Evolutionary conservation across 2,888 invertebrate species (phyloP).

Genomic region (Alcis repandata): DNA sequence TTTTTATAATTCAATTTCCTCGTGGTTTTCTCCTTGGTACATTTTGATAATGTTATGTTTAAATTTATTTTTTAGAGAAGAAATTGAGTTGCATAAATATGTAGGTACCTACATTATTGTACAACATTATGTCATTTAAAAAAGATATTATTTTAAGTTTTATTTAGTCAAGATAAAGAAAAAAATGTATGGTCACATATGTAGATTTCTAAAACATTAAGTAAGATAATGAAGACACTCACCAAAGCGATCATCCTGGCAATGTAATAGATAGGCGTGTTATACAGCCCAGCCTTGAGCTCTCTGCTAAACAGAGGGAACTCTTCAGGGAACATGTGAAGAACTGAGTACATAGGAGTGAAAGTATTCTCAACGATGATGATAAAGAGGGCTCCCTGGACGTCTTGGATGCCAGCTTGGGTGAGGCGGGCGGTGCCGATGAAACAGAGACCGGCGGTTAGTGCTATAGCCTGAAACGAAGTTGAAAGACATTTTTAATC

Average conservation of each 20-base stretch:
- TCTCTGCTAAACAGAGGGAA: constrained; percentile 94
- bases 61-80: too few species aligned
- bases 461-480: constrained; percentile 86
- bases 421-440: constrained; percentile 90
- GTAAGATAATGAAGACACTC: constrained; percentile 39
- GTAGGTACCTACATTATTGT: too few species aligned
- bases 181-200: too few species aligned
- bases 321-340: constrained; percentile 93
- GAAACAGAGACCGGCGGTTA: constrained; percentile 95
- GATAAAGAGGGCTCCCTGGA: constrained; percentile 95
- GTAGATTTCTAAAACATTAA: background rate
- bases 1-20: too few species aligned
- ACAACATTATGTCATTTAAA: too few species aligned
- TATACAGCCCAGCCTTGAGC: constrained; percentile 93
- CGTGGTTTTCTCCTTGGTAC: too few species aligned
- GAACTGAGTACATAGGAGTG: constrained; percentile 95
- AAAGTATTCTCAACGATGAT: constrained; percentile 96
- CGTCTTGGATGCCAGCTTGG: constrained; percentile 94
- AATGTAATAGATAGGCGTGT: constrained; percentile 92
- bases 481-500: background rate
- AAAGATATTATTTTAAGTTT: too few species aligned
- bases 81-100: too few species aligned
- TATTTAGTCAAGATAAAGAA: too few species aligned
- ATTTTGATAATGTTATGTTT: too few species aligned
- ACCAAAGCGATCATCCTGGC: constrained; percentile 94